Evolutionary conservation across 2,888 invertebrate species (phyloP).

Genomic region (Spodoptera picta): DNA sequence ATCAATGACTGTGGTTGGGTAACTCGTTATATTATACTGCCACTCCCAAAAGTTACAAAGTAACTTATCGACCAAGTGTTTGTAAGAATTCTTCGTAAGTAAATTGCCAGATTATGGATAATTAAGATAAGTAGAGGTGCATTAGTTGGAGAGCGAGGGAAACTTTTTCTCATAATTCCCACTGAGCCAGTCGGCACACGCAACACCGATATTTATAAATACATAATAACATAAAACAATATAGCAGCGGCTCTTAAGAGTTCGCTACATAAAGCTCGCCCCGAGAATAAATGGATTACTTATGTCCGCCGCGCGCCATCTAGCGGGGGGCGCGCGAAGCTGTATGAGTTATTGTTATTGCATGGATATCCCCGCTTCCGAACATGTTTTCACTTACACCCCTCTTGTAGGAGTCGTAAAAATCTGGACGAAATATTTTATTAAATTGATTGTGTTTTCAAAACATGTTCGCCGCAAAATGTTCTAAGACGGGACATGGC

Average conservation of each 20-base stretch:
- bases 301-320: constrained; percentile 86
- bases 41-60: constrained; percentile 39
- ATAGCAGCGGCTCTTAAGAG: constrained; percentile 81
- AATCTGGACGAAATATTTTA: constrained; percentile 81
- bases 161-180: constrained; percentile 68
- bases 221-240: constrained; percentile 87
- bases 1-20: constrained; percentile 19
- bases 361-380: constrained; percentile 84
- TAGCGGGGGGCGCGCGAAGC: constrained; percentile 83
- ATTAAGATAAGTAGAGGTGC: constrained; percentile 54
- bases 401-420: constrained; percentile 84
- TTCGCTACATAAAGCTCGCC: constrained; percentile 86
- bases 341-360: constrained; percentile 87
- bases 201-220: constrained; percentile 81
- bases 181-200: constrained; percentile 66
- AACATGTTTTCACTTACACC: constrained; percentile 87
- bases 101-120: constrained; percentile 53
- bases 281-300: constrained; percentile 89
- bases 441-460: constrained; percentile 79
- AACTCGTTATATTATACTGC: constrained; percentile 46
- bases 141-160: constrained; percentile 30
- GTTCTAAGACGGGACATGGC: constrained; percentile 39
- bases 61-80: constrained; percentile 25
- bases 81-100: constrained; percentile 23
- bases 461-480: constrained; percentile 63